phyloP scores from a whole-genome alignment of 2,888 invertebrate genomes.

The Hirtodrosophila alboralis region DNA sequence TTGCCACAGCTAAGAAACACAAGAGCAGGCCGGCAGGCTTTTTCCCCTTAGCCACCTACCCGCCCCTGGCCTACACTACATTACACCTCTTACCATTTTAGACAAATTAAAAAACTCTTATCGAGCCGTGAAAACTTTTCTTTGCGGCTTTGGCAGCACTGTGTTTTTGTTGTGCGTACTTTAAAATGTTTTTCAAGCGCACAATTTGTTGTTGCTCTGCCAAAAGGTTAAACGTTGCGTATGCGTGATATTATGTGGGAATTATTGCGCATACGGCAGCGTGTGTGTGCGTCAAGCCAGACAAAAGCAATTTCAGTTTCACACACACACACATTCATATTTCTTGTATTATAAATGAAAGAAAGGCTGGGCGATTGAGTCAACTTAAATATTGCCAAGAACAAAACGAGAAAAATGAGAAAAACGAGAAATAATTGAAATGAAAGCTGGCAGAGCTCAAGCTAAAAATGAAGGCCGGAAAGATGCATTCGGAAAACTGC shows the following conservation, averaged over 20 bases:
- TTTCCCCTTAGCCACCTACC: too few species aligned
- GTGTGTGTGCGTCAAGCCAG: constrained; percentile 25
- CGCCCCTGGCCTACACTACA: too few species aligned
- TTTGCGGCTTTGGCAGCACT: constrained; percentile 57
- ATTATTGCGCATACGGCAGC: constrained; percentile 59
- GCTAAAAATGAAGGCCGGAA: neutral
- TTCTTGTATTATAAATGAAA: neutral
- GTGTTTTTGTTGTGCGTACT: constrained; percentile 34
- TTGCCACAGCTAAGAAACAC: constrained; percentile 18
- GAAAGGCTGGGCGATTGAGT: too few species aligned
- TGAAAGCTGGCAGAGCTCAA: neutral
- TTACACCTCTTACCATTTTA: constrained; percentile 51
- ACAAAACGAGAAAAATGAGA: too few species aligned
- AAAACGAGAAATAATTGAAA: constrained; percentile 17
- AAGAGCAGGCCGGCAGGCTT: too few species aligned
- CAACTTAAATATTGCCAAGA: constrained; percentile 21
- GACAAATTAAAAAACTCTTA: constrained; percentile 80
- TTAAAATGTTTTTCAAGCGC: constrained; percentile 62
- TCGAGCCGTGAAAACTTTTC: constrained; percentile 67
- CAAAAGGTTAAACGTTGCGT: constrained; percentile 60
- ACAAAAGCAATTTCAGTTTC: constrained; percentile 43
- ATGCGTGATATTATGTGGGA: constrained; percentile 63
- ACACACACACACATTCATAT: neutral
- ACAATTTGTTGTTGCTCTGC: constrained; percentile 45
- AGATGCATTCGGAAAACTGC: too few species aligned